Conservation (phyloP, 2,797 vertebrate genomes). For the Thaleichthys pacificus region DNA sequence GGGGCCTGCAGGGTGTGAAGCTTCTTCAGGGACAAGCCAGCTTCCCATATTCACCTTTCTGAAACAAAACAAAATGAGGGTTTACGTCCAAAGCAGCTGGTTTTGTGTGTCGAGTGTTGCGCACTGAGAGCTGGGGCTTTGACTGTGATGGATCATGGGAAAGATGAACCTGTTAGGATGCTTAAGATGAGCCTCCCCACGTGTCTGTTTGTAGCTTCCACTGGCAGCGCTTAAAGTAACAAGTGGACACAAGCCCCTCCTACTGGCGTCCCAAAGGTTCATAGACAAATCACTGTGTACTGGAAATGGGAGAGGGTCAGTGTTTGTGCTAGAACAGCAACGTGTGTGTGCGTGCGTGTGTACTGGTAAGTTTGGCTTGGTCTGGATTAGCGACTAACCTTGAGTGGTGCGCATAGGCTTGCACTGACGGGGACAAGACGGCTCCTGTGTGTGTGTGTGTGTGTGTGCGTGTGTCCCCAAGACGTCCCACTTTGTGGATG, state of each 20-base stretch:
- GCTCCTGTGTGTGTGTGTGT: constrained; percentile 33
- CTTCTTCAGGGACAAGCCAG: constrained; percentile 30
- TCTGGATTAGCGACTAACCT: constrained; percentile 29
- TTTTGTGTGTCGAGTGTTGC: constrained; percentile 2
- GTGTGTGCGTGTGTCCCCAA: constrained; percentile 6
- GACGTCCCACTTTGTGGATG: constrained; percentile 33
- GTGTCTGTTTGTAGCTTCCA: not conserved
- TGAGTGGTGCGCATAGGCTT: constrained; percentile 48
- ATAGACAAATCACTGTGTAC: not conserved
- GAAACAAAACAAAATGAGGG: not conserved
- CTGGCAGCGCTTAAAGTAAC: not conserved
- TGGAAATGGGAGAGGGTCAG: constrained; percentile 11
- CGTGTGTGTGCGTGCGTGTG: constrained; percentile 21
- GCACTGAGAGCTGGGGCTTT: not conserved
- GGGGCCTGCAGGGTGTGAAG: constrained; percentile 9
- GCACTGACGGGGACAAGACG: constrained; percentile 31
- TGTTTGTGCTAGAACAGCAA: constrained; percentile 20
- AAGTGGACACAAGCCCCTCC: not conserved
- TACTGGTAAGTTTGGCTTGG: constrained; percentile 34
- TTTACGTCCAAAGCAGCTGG: not conserved
- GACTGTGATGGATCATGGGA: not conserved
- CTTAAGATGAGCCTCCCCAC: not conserved
- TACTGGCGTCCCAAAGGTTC: not conserved
- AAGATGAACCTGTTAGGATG: not conserved
- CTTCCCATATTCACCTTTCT: constrained; percentile 21